phyloP scores from a whole-genome alignment of 2,113 vertebrate species.

The Tricholaema leucomelas region DNA sequence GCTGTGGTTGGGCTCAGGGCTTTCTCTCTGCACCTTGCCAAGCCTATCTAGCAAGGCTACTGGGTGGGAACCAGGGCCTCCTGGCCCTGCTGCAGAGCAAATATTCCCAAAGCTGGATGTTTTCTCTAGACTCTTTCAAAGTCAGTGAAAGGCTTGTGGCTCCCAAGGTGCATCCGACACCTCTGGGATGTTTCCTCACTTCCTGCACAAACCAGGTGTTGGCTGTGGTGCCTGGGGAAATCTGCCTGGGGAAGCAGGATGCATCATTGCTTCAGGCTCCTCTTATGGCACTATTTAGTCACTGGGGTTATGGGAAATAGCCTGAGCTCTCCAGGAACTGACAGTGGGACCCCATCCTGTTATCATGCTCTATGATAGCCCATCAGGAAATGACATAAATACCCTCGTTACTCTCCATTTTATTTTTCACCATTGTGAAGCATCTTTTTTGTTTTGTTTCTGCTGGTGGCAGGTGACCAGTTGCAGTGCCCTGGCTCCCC shows the following conservation, averaged over 20 bases:
- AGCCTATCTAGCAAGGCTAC: neutral
- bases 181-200: neutral
- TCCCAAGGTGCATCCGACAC: neutral
- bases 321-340: constrained; percentile 63
- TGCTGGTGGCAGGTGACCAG: constrained; percentile 15
- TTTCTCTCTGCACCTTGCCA: neutral
- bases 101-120: neutral
- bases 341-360: constrained; percentile 72
- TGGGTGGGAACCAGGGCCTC: neutral
- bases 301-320: constrained; percentile 68
- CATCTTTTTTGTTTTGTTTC: constrained; percentile 56
- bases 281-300: constrained; percentile 7
- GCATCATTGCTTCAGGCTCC: constrained; percentile 4
- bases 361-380: constrained; percentile 62
- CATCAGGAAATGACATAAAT: constrained; percentile 71
- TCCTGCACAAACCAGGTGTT: constrained; percentile 64
- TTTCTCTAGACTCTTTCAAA: neutral
- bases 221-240: neutral
- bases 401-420: neutral
- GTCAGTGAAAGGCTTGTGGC: neutral
- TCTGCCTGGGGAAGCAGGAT: constrained; percentile 58
- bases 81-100: neutral
- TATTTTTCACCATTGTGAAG: constrained; percentile 53
- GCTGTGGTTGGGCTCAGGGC: neutral
- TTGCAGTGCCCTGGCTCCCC: neutral